Conservation (phyloP, 2,113 vertebrate genomes). For the Cyanoderma ruficeps region DNA sequence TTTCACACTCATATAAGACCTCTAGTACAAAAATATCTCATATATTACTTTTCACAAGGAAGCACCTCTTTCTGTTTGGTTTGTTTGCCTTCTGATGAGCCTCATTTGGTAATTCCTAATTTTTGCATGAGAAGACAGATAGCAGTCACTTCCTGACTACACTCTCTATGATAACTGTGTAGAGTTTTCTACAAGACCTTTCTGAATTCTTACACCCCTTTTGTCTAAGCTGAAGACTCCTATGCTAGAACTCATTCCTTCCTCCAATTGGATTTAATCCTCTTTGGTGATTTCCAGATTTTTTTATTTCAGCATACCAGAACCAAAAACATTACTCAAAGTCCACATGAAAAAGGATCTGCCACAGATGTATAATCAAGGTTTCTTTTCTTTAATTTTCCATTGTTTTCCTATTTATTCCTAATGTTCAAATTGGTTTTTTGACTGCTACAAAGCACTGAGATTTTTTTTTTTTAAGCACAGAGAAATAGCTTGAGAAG, state of each 20-base stretch:
- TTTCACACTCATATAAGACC: not conserved
- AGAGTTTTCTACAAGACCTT: not conserved
- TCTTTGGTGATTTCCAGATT: not conserved
- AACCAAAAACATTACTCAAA: not conserved
- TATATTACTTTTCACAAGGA: not conserved
- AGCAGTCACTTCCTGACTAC: not conserved
- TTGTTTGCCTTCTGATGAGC: not conserved
- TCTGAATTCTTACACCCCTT: not conserved
- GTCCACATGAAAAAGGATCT: not conserved
- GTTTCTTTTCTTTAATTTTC: not conserved
- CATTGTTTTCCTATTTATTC: not conserved
- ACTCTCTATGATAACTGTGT: not conserved
- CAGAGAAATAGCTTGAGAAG: not conserved
- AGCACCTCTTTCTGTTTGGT: not conserved
- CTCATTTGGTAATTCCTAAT: not conserved
- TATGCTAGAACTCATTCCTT: not conserved
- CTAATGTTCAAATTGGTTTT: not conserved
- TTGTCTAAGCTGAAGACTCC: not conserved
- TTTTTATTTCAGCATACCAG: not conserved
- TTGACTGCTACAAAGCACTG: not conserved
- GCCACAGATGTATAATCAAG: not conserved
- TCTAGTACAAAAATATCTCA: not conserved
- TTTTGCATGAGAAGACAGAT: not conserved
- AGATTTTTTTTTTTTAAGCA: not conserved
- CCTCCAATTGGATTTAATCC: not conserved